A percentile compares a stretch with the other conserved stretches of the same genome.
These are phyloP conservation scores for Eumerus sabulonum DNA, from an alignment of 2,888 invertebrate genomes.

Conservation along the genomic window DNA sequence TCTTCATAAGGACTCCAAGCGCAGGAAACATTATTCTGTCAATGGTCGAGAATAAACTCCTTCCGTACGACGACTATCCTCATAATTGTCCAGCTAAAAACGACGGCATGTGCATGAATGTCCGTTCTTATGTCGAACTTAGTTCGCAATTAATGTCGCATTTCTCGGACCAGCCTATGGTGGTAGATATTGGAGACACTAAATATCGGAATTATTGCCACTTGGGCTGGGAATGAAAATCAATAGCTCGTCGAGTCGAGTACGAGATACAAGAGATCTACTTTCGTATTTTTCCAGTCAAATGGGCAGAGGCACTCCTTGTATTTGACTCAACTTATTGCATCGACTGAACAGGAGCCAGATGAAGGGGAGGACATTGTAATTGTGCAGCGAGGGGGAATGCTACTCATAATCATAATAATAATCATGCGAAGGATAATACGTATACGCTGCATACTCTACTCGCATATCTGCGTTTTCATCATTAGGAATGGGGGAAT, in stretches of 20 bases:
- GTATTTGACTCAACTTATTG: conserved; percentile 54
- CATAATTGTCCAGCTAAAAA: no score
- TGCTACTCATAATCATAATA: conserved; percentile 58
- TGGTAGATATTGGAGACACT: conserved; percentile 14
- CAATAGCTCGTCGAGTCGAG: background rate
- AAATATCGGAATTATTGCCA: conserved; percentile 58
- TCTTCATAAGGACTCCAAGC: background rate
- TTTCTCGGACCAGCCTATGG: background rate
- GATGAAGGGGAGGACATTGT: no score
- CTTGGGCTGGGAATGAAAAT: background rate
- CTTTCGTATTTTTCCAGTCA: conserved; percentile 55
- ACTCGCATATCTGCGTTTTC: no score
- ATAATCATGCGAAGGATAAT: conserved; percentile 36
- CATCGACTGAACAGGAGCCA: conserved; percentile 9
- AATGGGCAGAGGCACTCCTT: conserved; percentile 35
- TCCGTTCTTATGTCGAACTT: conserved; percentile 34
- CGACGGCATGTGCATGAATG: conserved; percentile 6
- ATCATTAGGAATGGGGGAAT: conserved; percentile 16
- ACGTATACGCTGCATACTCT: no score
- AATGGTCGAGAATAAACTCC: conserved; percentile 3
- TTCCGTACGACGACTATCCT: background rate
- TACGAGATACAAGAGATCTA: conserved; percentile 25
- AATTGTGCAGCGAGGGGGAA: conserved; percentile 56
- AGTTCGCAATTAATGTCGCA: conserved; percentile 56
- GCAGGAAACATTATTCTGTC: conserved; percentile 26